Conservation (phyloP, 2,888 invertebrate genomes). For the Cloeon dipterum region DNA sequence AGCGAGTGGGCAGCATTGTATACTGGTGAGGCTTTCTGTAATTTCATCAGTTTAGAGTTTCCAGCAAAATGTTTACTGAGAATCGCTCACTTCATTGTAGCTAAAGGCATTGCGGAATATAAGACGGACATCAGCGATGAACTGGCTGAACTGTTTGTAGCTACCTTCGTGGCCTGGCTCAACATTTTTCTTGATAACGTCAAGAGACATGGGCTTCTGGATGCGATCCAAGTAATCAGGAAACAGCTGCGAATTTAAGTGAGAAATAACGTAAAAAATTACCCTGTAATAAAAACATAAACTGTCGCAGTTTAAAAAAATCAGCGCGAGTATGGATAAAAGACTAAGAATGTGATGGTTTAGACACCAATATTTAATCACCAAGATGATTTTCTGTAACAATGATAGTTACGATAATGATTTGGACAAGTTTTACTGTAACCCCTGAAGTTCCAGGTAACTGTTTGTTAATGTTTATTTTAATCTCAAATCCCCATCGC, state of each 20-base stretch:
- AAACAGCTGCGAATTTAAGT: conserved; percentile 24
- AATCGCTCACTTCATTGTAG: conserved; percentile 64
- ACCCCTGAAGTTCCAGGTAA: too few species aligned
- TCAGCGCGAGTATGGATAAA: conserved; percentile 4
- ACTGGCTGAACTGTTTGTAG: conserved; percentile 49
- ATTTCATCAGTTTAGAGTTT: not conserved
- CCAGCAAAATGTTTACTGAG: too few species aligned
- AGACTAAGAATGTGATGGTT: too few species aligned
- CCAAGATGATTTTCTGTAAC: too few species aligned
- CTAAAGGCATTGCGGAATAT: conserved; percentile 73
- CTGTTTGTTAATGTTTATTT: too few species aligned
- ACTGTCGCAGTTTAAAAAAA: too few species aligned
- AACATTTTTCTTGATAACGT: conserved; percentile 56
- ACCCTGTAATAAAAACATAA: too few species aligned
- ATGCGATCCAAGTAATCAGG: conserved; percentile 45
- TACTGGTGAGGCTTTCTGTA: not conserved
- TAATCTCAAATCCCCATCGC: too few species aligned
- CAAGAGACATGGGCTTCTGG: conserved; percentile 62
- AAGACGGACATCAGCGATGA: conserved; percentile 57
- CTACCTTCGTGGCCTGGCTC: conserved; percentile 45
- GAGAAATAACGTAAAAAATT: conserved; percentile 1
- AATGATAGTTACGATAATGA: too few species aligned
- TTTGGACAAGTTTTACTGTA: too few species aligned
- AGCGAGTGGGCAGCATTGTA: not conserved
- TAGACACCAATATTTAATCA: too few species aligned